Evolutionary conservation across 2,888 invertebrate genomes (phyloP), one percentile per base, ranked within the genome.

Genomic region (Thyatira batis): DNA sequence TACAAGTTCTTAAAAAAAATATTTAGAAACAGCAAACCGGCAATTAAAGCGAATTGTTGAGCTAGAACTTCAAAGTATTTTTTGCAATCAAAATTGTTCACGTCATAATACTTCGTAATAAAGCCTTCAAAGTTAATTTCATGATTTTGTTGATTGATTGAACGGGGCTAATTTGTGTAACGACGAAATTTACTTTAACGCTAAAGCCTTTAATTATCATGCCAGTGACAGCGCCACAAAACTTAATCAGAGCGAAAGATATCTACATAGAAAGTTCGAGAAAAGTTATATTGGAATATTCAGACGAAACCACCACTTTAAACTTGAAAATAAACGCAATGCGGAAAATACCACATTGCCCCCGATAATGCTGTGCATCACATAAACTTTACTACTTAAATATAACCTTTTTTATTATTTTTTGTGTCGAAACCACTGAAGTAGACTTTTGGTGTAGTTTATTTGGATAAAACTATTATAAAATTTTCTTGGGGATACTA

Each of bases 221-320:
- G 23, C 21, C 6, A 21, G 21, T 23, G 23, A 21, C 45, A 23
- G 21, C 21, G 45, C 6, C 21, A 13, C 13, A 13, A 46, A 21
- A 46, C 46, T 8, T 21, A 20, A 27, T 11, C 21, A 11, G 8
- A 23, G 13, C 13, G 13, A 23, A 25, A 21, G 45, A 45, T n/a
- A n/a, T 25, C n/a, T 6, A 25, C 13, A 23, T 45, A 6, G 8
- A 23, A 13, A 45, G 45, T 45, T 45, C 13, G 13, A 13, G 25
- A 11, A 45, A 45, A 23, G 23, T 45, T 45, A 45, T 45, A 23
- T 25, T 45, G 25, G 45, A 21, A 13, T 45, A 45, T 45, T 45
- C 39, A n/a, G 13, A 45, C 23, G 6, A 45, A 45, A 45, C 21
- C 0, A 23, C 8, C 13, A 13, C 45, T 13, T 13, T 25, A 8